phyloP scores from a whole-genome alignment of 2,113 vertebrate species.

The Megaleporinus macrocephalus region DNA sequence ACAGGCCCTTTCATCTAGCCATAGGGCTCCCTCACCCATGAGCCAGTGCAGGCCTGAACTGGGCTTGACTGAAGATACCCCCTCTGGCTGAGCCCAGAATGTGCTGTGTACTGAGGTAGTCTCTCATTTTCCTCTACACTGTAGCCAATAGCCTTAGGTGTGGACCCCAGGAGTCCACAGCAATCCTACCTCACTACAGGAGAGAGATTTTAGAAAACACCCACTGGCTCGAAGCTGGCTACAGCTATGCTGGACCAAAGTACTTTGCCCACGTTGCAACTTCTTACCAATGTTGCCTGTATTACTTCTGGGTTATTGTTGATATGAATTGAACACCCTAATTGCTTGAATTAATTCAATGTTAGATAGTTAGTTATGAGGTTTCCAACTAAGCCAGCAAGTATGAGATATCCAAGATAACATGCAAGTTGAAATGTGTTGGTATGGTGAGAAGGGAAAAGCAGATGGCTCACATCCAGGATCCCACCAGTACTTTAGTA shows the following conservation, averaged over 20 bases:
- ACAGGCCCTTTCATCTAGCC: constrained; percentile 3
- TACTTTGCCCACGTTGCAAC: not conserved
- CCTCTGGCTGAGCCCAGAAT: not conserved
- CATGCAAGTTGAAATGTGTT: no score
- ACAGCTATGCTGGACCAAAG: constrained; percentile 10
- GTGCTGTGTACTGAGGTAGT: not conserved
- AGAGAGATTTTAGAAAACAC: constrained; percentile 36
- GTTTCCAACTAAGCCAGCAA: no score
- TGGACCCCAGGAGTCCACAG: constrained; percentile 41
- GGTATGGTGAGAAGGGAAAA: no score
- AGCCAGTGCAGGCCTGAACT: constrained; percentile 4
- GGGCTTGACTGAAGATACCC: constrained; percentile 3
- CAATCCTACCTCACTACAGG: constrained; percentile 41
- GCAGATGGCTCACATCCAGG: no score
- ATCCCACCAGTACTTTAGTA: no score
- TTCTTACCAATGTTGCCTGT: not conserved
- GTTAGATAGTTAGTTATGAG: no score
- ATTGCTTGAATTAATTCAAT: no score
- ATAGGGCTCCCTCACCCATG: not conserved
- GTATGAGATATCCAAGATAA: no score
- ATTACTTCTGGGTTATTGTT: constrained; percentile 1
- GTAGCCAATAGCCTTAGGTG: constrained; percentile 28
- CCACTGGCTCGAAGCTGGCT: constrained; percentile 24
- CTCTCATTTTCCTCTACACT: constrained; percentile 41
- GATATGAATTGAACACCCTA: no score